Evolutionary conservation across 2,888 invertebrate species (phyloP).

Genomic region (Pseudococcus jackbeardsleyi): DNA sequence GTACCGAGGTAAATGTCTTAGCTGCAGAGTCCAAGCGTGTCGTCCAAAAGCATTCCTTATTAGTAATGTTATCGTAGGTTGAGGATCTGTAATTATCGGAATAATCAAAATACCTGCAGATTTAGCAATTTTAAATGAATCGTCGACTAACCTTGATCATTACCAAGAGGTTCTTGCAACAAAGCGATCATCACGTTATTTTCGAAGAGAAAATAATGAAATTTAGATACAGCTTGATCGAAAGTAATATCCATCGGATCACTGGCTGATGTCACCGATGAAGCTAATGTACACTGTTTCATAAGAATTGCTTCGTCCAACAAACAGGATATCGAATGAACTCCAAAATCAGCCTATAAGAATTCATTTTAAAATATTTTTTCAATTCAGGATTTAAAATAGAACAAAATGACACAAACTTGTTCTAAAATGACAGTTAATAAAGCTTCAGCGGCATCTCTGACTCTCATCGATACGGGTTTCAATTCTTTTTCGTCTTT

Average conservation of each 20-base stretch:
- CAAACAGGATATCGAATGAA: slow-evolving; percentile 86
- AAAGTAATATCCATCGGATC: slow-evolving; percentile 8
- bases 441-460: slow-evolving; percentile 96
- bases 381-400: neutral
- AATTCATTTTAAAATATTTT: slow-evolving; percentile 68
- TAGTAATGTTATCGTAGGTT: slow-evolving; percentile 90
- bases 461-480: slow-evolving; percentile 96
- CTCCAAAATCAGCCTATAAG: slow-evolving; percentile 86
- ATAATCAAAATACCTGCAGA: neutral
- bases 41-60: slow-evolving; percentile 94
- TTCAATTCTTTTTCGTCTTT: slow-evolving; percentile 97
- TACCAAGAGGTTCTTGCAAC: slow-evolving; percentile 93
- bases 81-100: slow-evolving; percentile 79
- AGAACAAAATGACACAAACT: slow-evolving; percentile 66
- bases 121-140: neutral
- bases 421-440: slow-evolving; percentile 92
- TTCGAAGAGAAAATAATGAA: slow-evolving; percentile 92
- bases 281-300: slow-evolving; percentile 74
- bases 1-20: slow-evolving; percentile 88
- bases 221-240: slow-evolving; percentile 73
- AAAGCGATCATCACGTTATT: slow-evolving; percentile 89
- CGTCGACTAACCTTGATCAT: slow-evolving; percentile 74
- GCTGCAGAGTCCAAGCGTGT: slow-evolving; percentile 93
- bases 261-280: neutral
- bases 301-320: slow-evolving; percentile 89